Evolutionary conservation across 2,113 vertebrate genomes (phyloP), one percentile per base, ranked within the genome.

Genomic region (Thomomys bottae): DNA sequence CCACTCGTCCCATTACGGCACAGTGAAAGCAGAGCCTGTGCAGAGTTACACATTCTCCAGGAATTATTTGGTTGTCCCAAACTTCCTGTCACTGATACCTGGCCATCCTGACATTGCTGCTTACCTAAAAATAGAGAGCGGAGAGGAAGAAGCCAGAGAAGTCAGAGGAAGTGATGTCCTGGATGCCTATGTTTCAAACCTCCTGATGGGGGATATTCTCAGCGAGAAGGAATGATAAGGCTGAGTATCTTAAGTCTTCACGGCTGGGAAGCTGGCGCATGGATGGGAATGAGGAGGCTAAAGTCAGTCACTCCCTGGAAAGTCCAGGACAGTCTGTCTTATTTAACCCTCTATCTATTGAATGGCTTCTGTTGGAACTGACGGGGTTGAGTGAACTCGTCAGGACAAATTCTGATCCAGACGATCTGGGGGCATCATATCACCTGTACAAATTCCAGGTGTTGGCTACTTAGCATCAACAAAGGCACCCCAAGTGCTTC

Each of bases 21-120:
- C 72, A 42, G 66, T 84, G 88, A 94, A 87, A 96, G 86, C 61
- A 92, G 88, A 95, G 92, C 93, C 84, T 77, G 54, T 72, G 93
- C 84, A 73, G 84, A 84, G 84, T 87, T 66, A 85, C 88, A 80
- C 86, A 94, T 63, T 66, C 71, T 77, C 70, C 73, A 84, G 92
- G 95, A 95, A 96, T 95, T 89, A 93, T 89, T 95, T 97, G 96
- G 97, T 96, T 98, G 96, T 84, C 90, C 79, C 96, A 95, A 88
- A 98, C 98, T 98, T 99, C 98, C 98, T 99, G 98, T 98, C 97
- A 98, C 97, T 96, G 98, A 98, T 98, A 99, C 98, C 98, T 98
- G 94, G 97, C 98, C 89, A 93, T 95, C 77, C 93, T 96, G 94
- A 93, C 94, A 95, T 95, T 96, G 96, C 90, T 96, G 87, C 88